Evolutionary conservation across 1,140 invertebrate genomes (phyloP), one percentile per base, ranked within the genome.

Genomic region (Psilanteris sp.): DNA sequence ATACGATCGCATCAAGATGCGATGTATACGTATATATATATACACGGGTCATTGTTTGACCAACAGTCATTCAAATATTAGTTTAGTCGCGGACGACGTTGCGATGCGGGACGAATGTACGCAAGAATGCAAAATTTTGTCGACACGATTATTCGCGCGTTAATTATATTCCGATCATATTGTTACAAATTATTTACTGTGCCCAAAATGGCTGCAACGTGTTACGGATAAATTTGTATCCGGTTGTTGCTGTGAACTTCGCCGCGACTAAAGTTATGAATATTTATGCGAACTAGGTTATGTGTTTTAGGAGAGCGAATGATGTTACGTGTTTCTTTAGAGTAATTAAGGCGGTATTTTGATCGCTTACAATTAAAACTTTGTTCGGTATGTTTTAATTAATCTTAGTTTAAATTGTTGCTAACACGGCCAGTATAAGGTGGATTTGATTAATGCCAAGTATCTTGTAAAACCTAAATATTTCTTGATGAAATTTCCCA

Each of bases 181-280:
- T 50, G 44, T 32, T 2, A 4, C 10, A 31, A 13, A 29, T 55
- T 55, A 55, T 55, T 55, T 39, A 39, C 41, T 41, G 32, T 10
- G 8, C 2, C 27, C 15, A 43, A 31, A 57, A 43, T n/a, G 26
- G 15, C 10, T 14, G 18, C 52, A 57, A 57, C 43, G 43, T 57
- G 50, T 55, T 41, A 41, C 50, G 37, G n/a, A n/a, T 24, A 43
- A 57, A 57, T 57, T 57, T 29, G 15, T 32, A 32, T 41, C 36
- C 37, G 10, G 9, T 54, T 54, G 34, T 54, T 54, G 24, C 14
- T n/a, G 14, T 11, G 9, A 54, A 54, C 18, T 52, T 52, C n/a
- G 48, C 18, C 4, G 50, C 24, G n/a, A 36, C 32, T 36, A 24
- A 8, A 29, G 32, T 54, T 37, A 54, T 39, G 34, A 39, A 54